These are phyloP conservation scores for Calyptommatus sinebrachiatus DNA, from an alignment of 2,113 vertebrate genomes.

Conservation along the genomic window DNA sequence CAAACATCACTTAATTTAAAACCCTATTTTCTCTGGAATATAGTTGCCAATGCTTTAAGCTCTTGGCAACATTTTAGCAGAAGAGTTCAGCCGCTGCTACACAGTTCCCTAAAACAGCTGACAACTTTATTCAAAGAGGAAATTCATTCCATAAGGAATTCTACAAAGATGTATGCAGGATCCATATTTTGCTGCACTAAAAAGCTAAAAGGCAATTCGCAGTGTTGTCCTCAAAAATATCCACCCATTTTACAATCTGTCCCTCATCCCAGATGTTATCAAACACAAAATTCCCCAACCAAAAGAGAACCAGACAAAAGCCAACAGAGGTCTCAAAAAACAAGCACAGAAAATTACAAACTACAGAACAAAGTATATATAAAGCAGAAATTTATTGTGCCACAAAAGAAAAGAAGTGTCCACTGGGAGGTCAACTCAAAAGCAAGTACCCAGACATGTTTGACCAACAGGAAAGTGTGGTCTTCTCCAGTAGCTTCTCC, in stretches of 20 bases:
- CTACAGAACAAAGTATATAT: too few species aligned
- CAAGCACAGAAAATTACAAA: too few species aligned
- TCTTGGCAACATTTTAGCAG: constrained; percentile 1
- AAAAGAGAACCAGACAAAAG: too few species aligned
- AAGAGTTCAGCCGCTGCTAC: background rate
- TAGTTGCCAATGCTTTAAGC: constrained; percentile 9
- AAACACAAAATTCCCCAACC: too few species aligned
- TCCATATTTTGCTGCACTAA: background rate
- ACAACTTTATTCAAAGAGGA: background rate
- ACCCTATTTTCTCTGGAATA: constrained; percentile 23
- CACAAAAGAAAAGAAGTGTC: too few species aligned
- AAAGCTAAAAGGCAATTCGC: background rate
- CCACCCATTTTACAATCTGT: background rate
- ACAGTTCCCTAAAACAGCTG: background rate
- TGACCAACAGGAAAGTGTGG: too few species aligned
- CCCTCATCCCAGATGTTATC: too few species aligned
- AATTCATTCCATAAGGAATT: constrained; percentile 4
- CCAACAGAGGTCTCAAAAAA: too few species aligned
- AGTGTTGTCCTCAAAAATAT: background rate
- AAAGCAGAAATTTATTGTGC: too few species aligned
- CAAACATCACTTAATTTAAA: constrained; percentile 44
- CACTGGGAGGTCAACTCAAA: too few species aligned
- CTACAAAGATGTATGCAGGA: background rate
- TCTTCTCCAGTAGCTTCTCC: too few species aligned
- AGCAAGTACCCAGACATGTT: too few species aligned